Percentiles rank a stretch among this genome's conserved stretches.
Evolutionary conservation across 2,113 vertebrate species (phyloP).

Genomic region (Myiozetetes cayanensis): DNA sequence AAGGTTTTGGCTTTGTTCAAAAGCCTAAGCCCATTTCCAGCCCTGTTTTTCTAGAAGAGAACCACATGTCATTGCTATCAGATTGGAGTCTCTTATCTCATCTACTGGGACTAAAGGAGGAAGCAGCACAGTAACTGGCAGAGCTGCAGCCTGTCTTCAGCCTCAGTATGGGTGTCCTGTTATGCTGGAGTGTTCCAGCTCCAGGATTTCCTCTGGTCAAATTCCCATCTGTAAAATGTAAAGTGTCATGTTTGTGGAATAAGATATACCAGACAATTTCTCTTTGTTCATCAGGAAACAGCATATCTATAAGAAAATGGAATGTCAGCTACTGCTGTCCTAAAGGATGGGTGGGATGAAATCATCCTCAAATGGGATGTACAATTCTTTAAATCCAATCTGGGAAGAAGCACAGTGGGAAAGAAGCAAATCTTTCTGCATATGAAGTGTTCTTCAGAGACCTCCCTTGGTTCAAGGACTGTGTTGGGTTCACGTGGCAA

Average conservation of each 20-base stretch:
- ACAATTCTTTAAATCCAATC: background rate
- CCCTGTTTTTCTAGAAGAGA: background rate
- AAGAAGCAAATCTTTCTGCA: background rate
- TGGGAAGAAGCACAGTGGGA: background rate
- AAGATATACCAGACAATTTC: background rate
- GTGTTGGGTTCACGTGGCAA: accelerated
- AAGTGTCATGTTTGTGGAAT: background rate
- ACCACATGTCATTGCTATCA: background rate
- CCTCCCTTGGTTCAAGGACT: background rate
- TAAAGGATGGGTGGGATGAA: background rate
- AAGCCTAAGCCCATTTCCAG: background rate
- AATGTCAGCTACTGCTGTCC: background rate
- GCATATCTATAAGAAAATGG: background rate
- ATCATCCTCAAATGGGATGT: background rate
- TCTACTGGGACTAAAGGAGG: background rate
- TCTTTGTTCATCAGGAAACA: background rate
- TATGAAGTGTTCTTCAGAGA: background rate
- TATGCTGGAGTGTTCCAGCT: background rate
- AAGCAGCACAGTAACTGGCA: background rate
- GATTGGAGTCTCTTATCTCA: background rate
- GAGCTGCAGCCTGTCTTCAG: background rate
- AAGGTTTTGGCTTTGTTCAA: background rate
- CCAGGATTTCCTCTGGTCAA: background rate
- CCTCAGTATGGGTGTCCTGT: background rate
- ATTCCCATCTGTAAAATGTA: background rate